phyloP scores from a whole-genome alignment of 2,888 invertebrate species.

The Thysanoteuthis rhombus region DNA sequence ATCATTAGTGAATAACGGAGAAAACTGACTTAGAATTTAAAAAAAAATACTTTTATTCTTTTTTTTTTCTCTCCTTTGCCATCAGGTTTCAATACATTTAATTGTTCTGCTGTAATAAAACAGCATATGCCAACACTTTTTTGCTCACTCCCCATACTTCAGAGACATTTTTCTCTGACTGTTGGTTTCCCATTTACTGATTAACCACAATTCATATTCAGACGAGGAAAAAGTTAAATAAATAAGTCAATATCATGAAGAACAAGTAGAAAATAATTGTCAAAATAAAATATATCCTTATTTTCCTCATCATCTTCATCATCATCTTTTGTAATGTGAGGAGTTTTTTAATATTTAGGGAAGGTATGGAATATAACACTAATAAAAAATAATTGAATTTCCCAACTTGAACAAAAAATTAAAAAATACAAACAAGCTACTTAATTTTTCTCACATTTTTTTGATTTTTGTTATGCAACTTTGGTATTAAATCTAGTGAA shows the following conservation, averaged over 20 bases:
- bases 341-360: not conserved
- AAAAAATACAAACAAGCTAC: not conserved
- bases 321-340: not conserved
- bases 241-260: not conserved
- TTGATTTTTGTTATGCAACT: not conserved
- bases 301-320: not conserved
- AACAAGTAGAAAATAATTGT: not conserved
- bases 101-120: conserved; percentile 12
- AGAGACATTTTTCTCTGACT: not conserved
- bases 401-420: not conserved
- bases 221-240: not conserved
- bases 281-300: not conserved
- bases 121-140: not conserved
- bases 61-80: not conserved
- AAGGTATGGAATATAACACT: not conserved
- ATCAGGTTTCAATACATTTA: conserved; percentile 12
- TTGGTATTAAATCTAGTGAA: not conserved
- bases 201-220: conserved; percentile 12
- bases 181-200: not conserved
- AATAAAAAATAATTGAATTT: not conserved
- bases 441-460: not conserved
- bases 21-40: not conserved
- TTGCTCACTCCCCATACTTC: not conserved
- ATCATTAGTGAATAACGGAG: not conserved
- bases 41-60: not conserved